Evolutionary conservation across 2,797 vertebrate genomes (phyloP), one percentile per base, ranked within the genome.

Genomic region (Takifugu rubripes): DNA sequence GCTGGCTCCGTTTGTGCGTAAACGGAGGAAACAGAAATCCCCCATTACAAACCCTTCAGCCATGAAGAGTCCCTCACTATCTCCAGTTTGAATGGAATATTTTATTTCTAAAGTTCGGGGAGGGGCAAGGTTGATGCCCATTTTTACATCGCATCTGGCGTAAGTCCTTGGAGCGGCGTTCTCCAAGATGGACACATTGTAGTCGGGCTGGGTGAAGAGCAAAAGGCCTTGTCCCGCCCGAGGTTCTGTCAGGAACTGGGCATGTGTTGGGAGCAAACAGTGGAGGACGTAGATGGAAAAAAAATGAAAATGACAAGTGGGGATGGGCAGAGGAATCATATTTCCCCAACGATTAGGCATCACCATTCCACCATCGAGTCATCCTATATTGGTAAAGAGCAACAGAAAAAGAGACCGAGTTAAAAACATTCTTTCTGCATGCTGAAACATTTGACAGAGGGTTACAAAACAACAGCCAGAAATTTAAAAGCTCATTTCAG

Each of bases 11-110:
- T 93, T 96, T 56, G 95, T 98, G 83, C 92, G 87, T 89, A 99
- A 90, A 53, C 96, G 92, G 25, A 99, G 90, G 84, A 99, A 99
- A 81, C 95, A 95, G 80, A 99, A 98, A 87, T 99, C 93, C 62
- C 97, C 97, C 72, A 98, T 86, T 59, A 93, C 55, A 57, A 93
- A 91, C 40, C 95, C 93, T 72, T 99, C 96, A 4, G 93, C 92
- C 90, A 96, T 94, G 78, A 99, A 99, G 44, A 98, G 87, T 64
- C 93, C 94, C 61, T 98, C 95, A 10, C 52, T 90, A 82, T 99
- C 91, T 62, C 96, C 96, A 52, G 93, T 93, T 72, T 92, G 78
- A 56, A 99, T 95, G 74, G 92, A 94, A 83, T 95, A 99, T 70
- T 88, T 89, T 42, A 98, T 65, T 56, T 95, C 91, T 90, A 93